Conservation (phyloP, 2,797 vertebrate genomes). For the Hephaestus fuliginosus region DNA sequence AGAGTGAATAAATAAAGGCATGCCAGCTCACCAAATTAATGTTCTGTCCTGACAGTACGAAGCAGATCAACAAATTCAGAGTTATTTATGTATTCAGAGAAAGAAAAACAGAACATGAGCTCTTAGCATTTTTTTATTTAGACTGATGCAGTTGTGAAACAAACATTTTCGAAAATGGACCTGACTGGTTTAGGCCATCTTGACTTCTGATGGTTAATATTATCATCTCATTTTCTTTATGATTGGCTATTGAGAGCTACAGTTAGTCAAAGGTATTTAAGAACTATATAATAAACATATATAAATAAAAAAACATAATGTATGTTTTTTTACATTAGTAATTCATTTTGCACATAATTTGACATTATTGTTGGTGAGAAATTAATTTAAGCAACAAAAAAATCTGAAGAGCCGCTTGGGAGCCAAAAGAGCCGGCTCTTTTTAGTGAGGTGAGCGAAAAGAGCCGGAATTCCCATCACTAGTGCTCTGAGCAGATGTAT, state of each 20-base stretch:
- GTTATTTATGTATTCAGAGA: slow-evolving; percentile 29
- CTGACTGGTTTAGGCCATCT: slow-evolving; percentile 75
- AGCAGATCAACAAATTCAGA: neutral
- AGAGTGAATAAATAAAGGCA: neutral
- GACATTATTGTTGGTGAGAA: too few species aligned
- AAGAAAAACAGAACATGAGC: slow-evolving; percentile 12
- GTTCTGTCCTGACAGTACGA: slow-evolving; percentile 1
- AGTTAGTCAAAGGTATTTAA: slow-evolving; percentile 39
- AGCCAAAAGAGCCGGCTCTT: too few species aligned
- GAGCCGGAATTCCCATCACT: too few species aligned
- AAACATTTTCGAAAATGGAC: slow-evolving; percentile 40
- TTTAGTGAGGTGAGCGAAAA: too few species aligned
- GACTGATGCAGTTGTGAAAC: slow-evolving; percentile 17
- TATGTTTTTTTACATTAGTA: too few species aligned
- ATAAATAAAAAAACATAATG: too few species aligned
- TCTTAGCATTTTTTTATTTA: slow-evolving; percentile 12
- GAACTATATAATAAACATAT: slow-evolving; percentile 1
- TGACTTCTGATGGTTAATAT: slow-evolving; percentile 57
- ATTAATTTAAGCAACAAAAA: too few species aligned
- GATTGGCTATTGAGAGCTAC: slow-evolving; percentile 51
- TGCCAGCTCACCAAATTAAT: neutral
- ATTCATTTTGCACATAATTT: too few species aligned
- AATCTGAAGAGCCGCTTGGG: too few species aligned
- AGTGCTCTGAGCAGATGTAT: neutral
- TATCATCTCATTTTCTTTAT: slow-evolving; percentile 47